phyloP scores from a whole-genome alignment of 2,888 invertebrate species.

The Caenorhabditis virilis region DNA sequence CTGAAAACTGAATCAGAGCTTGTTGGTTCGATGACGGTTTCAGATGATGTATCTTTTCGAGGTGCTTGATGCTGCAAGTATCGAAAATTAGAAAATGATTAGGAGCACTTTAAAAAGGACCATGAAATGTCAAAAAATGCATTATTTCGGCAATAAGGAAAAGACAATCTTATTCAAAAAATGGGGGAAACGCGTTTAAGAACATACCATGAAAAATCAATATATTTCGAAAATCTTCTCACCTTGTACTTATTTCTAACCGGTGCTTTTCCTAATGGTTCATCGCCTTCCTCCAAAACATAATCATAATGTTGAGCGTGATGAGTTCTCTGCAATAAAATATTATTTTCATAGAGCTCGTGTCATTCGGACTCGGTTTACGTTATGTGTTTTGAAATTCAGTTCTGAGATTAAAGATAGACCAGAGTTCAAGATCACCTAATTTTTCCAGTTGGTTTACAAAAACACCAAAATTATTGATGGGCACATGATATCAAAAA shows the following conservation, averaged over 20 bases:
- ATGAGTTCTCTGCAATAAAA: too few species aligned
- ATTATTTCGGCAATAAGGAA: too few species aligned
- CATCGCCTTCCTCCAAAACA: conserved; percentile 30
- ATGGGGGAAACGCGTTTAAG: neutral
- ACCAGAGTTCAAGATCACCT: too few species aligned
- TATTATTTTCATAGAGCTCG: neutral
- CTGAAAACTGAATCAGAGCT: conserved; percentile 28
- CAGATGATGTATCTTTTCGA: conserved; percentile 4
- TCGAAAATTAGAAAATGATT: neutral
- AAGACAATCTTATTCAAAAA: too few species aligned
- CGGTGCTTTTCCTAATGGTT: conserved; percentile 24
- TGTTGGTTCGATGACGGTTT: neutral
- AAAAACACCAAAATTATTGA: too few species aligned
- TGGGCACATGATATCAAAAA: too few species aligned
- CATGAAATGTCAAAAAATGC: neutral
- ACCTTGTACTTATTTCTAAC: too few species aligned
- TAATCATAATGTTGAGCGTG: conserved; percentile 27
- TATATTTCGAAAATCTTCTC: neutral
- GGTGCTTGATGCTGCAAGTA: conserved; percentile 13
- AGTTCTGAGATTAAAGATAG: too few species aligned
- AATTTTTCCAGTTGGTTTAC: too few species aligned
- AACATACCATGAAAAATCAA: neutral
- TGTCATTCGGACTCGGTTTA: neutral
- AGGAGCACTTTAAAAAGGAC: neutral
- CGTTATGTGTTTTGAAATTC: too few species aligned